Base-by-base conservation (phyloP, 2,113 vertebrate genomes). In the Regulus satrapa region DNA sequence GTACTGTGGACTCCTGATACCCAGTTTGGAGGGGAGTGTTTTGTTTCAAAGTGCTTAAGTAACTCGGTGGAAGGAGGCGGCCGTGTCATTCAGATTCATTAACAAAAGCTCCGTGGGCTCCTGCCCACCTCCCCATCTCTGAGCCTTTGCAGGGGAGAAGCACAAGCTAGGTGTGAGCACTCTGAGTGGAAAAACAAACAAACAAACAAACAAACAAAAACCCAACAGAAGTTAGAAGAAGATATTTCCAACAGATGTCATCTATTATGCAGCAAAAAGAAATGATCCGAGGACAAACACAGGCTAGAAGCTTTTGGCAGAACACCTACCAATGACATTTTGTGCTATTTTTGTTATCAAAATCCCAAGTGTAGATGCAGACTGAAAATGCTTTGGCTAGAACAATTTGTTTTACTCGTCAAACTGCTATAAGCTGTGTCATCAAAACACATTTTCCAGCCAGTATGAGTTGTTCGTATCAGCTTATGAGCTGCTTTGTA, bases 31-130 rank as follows among this genome's bases (percentile, higher is more conserved):
- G 25, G 41, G 54, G 36, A 64, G 95, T 71, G 84, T 95, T 96
- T 68, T 87, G 69, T 97, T 97, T 97, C 95, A 84, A 55, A 79
- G 91, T 36, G 31, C 91, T 90, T 94, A 86, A 88, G 88, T 94
- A 69, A 88, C 82, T 64, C 18, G 26, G 82, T 54, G 54, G 72
- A 93, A 85, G 88, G 86, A 74, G 76, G 88, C 79, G 56, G 56
- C 79, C 4, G 1, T 41, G 55, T 48, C 43, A 81, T 91, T 92
- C 71, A 71, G 73, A 87, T 94, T 90, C 25, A 43, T 74, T 91
- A 86, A 24, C 62, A 29, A 49, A 76, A 91, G 91, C 55, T 93
- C 86, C 15, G 6, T 2, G 43, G 75, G 68, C 72, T 94, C 83
- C 91, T 89, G 76, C 56, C 89, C n/a, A n/a, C 64, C 74, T 86